These are phyloP conservation scores for Gandaritis pyraliata DNA, from an alignment of 2,888 invertebrate species.

Conservation along the genomic window DNA sequence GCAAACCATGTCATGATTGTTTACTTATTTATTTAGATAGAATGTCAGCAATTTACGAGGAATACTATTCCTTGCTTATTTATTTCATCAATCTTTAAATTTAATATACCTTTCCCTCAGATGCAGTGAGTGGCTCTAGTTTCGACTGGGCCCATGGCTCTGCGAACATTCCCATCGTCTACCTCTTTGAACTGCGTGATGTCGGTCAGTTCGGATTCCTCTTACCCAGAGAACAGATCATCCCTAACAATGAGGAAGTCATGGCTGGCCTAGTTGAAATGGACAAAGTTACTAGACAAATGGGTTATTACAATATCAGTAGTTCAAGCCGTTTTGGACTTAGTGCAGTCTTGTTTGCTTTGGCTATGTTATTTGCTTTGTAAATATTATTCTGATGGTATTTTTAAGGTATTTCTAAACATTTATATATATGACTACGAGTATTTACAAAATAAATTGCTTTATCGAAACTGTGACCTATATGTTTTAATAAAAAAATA, in stretches of 20 bases:
- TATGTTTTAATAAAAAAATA: too few species aligned
- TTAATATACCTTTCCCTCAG: constrained; percentile 53
- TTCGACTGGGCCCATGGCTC: constrained; percentile 85
- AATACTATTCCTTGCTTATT: too few species aligned
- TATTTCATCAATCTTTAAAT: background rate
- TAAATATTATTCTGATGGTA: constrained; percentile 20
- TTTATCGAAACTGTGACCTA: too few species aligned
- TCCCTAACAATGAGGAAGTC: constrained; percentile 85
- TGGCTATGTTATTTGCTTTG: constrained; percentile 39
- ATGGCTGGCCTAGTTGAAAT: constrained; percentile 83
- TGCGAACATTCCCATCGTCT: constrained; percentile 80
- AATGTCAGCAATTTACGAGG: too few species aligned
- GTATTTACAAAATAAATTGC: too few species aligned
- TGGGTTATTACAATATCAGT: constrained; percentile 58
- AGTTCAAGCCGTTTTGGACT: constrained; percentile 42
- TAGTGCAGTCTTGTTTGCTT: constrained; percentile 40
- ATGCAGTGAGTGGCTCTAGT: constrained; percentile 75
- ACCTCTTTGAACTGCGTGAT: constrained; percentile 86
- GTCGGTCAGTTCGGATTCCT: constrained; percentile 83
- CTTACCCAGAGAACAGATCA: constrained; percentile 80
- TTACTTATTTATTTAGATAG: background rate
- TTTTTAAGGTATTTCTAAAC: too few species aligned
- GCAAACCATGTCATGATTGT: background rate
- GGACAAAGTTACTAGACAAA: constrained; percentile 62
- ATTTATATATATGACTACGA: too few species aligned